phyloP scores from a whole-genome alignment of 1,140 invertebrate genomes.

The Hyles euphorbiae region DNA sequence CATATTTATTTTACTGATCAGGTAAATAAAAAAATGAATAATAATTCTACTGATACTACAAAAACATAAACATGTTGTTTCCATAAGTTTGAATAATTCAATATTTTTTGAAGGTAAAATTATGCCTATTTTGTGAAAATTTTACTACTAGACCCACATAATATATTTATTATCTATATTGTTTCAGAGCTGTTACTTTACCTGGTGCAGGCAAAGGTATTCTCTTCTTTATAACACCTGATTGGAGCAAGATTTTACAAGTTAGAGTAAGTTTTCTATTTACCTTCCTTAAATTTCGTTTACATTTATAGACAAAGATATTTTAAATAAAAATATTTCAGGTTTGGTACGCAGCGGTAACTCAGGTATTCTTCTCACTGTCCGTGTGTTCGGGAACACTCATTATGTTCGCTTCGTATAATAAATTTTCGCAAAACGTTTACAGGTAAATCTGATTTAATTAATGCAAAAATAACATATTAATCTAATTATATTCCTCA shows the following conservation, averaged over 20 bases:
- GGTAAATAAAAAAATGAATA: conserved; percentile 29
- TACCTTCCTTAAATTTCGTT: neutral
- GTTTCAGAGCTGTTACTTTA: conserved; percentile 81
- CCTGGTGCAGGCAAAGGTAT: conserved; percentile 86
- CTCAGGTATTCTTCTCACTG: conserved; percentile 90
- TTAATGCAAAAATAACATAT: conserved; percentile 8
- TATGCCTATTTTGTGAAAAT: too few species aligned
- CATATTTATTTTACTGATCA: conserved; percentile 84
- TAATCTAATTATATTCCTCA: too few species aligned
- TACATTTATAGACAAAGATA: too few species aligned
- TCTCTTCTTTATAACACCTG: conserved; percentile 83
- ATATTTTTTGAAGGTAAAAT: too few species aligned
- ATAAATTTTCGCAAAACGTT: conserved; percentile 86
- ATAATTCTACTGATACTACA: too few species aligned
- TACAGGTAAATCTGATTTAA: conserved; percentile 73
- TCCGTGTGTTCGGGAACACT: conserved; percentile 88
- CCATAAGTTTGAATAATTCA: too few species aligned
- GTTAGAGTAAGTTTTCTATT: conserved; percentile 71
- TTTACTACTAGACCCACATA: too few species aligned
- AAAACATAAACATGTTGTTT: too few species aligned
- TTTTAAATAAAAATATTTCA: conserved; percentile 26
- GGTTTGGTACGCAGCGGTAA: conserved; percentile 91
- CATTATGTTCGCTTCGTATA: conserved; percentile 90
- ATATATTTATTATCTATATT: neutral
- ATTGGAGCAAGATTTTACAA: conserved; percentile 82